phyloP scores from a whole-genome alignment of 2,888 invertebrate species.

The Gymnoscelis rufifasciata region DNA sequence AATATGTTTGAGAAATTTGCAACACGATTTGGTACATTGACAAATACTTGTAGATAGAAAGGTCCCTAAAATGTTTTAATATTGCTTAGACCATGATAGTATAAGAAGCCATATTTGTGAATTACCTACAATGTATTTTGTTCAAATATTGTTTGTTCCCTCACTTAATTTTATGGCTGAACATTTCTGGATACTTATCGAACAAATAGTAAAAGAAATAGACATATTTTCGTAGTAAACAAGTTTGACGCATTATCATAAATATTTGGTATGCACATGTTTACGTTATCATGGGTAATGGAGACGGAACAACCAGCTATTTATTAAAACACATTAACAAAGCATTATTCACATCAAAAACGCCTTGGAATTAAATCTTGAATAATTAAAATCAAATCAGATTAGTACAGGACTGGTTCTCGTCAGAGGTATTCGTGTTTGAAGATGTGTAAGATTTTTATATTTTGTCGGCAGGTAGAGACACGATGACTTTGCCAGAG shows the following conservation, averaged over 20 bases:
- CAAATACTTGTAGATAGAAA: no score
- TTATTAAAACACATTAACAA: slow-evolving; percentile 13
- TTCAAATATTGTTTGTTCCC: no score
- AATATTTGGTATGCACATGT: slow-evolving; percentile 14
- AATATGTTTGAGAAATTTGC: no score
- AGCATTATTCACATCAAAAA: slow-evolving; percentile 2
- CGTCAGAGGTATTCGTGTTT: slow-evolving; percentile 1
- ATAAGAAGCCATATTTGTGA: no score
- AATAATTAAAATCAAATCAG: slow-evolving; percentile 7
- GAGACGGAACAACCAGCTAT: slow-evolving; percentile 12
- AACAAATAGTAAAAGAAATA: slow-evolving; percentile 3
- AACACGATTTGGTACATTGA: no score
- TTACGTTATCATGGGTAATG: slow-evolving; percentile 10
- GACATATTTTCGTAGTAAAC: slow-evolving; percentile 6
- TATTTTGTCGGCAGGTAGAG: slow-evolving; percentile 49
- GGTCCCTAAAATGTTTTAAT: no score
- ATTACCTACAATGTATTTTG: no score
- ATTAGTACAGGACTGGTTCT: slow-evolving; percentile 7
- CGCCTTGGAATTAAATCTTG: slow-evolving; percentile 12
- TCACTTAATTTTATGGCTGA: no score
- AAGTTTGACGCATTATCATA: slow-evolving; percentile 11
- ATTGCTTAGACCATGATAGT: no score
- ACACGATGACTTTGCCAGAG: slow-evolving; percentile 34
- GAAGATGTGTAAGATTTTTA: slow-evolving; percentile 1
- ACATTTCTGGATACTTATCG: no score